Evolutionary conservation across 1,140 invertebrate genomes (phyloP).

Genomic region (Muscidifurax raptorellus): DNA sequence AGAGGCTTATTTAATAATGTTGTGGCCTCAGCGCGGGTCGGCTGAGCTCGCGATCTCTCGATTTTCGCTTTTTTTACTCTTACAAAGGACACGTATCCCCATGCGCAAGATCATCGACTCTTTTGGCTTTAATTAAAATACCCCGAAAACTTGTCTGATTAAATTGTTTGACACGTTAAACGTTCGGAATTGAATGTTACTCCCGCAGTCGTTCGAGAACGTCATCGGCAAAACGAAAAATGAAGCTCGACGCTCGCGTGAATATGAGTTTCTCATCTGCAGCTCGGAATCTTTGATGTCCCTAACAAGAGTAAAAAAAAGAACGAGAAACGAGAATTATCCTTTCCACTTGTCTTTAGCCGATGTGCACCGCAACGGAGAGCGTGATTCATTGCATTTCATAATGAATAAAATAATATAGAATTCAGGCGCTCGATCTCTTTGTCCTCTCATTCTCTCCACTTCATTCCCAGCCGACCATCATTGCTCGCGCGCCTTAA

Average conservation of each 20-base stretch:
- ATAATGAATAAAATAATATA: slow-evolving; percentile 50
- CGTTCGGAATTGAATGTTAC: background rate
- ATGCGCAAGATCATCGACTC: background rate
- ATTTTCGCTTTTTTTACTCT: background rate
- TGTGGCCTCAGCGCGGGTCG: background rate
- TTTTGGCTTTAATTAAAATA: slow-evolving; percentile 1
- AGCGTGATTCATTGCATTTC: slow-evolving; percentile 34
- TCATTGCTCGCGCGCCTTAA: slow-evolving; percentile 45
- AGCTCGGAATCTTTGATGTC: slow-evolving; percentile 4
- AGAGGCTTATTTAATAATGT: slow-evolving; percentile 15
- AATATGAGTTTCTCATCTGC: background rate
- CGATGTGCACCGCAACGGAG: background rate
- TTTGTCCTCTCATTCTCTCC: background rate
- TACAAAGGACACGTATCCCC: background rate
- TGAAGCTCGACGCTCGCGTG: background rate
- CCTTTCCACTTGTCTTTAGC: slow-evolving; percentile 4
- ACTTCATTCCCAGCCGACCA: slow-evolving; percentile 13
- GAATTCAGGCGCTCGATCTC: slow-evolving; percentile 9
- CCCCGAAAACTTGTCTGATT: background rate
- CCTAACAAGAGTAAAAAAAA: slow-evolving; percentile 15
- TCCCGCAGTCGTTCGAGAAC: background rate
- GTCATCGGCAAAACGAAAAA: too few relatives aligned
- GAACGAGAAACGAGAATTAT: background rate
- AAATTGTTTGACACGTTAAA: background rate
- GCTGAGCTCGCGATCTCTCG: background rate